Conservation (phyloP, 2,797 vertebrate species). For the Syncerus caffer region DNA sequence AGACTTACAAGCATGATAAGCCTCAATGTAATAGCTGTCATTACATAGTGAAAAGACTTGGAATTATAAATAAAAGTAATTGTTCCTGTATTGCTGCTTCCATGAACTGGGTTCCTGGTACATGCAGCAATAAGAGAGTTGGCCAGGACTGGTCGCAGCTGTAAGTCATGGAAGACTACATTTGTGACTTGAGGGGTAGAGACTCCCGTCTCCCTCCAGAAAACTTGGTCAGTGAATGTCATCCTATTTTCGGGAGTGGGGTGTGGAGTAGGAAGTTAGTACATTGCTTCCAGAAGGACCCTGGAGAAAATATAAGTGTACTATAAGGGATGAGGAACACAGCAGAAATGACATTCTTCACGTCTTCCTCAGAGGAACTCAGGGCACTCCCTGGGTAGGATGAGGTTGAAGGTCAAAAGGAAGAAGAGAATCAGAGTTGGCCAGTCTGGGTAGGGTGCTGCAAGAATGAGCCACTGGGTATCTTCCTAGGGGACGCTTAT, state of each 20-base stretch:
- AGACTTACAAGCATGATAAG: neutral
- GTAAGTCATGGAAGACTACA: neutral
- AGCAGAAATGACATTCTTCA: neutral
- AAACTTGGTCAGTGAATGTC: neutral
- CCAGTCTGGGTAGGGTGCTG: neutral
- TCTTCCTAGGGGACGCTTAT: neutral
- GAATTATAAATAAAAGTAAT: neutral
- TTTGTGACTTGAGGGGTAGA: neutral
- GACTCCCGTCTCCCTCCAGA: neutral
- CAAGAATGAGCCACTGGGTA: neutral
- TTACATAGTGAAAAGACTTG: constrained; percentile 14
- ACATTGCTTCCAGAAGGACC: neutral
- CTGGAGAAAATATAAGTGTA: neutral
- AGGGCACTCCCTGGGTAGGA: neutral
- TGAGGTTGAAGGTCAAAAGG: neutral
- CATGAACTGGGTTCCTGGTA: neutral
- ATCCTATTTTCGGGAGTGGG: neutral
- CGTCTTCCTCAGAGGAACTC: neutral
- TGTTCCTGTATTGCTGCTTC: neutral
- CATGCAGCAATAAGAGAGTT: neutral
- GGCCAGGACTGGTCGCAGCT: neutral
- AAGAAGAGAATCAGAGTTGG: neutral
- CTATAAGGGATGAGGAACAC: neutral
- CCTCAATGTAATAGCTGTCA: neutral
- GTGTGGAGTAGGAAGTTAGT: neutral